phyloP scores from a whole-genome alignment of 2,113 vertebrate species.

The Leptocoma aspasia region DNA sequence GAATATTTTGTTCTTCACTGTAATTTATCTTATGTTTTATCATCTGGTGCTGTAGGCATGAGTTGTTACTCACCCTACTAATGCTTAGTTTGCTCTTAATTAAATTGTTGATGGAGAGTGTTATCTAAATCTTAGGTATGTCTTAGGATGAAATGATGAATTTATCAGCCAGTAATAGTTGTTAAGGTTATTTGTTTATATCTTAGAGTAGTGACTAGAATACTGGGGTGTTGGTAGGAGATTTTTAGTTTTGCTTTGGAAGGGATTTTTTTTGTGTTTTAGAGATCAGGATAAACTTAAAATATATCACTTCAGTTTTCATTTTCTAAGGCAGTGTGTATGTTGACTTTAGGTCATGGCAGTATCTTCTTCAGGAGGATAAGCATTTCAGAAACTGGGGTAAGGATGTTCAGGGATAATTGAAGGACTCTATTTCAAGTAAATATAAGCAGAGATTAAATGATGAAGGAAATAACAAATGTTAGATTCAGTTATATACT shows the following conservation, averaged over 20 bases:
- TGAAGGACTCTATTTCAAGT: neutral
- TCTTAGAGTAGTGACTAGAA: neutral
- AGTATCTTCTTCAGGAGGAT: neutral
- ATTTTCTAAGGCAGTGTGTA: neutral
- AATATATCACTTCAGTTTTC: neutral
- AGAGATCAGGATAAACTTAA: neutral
- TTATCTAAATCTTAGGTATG: neutral
- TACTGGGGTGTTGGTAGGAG: accelerated
- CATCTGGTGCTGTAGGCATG: neutral
- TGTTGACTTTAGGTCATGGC: neutral
- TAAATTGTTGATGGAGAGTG: neutral
- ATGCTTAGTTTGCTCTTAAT: neutral
- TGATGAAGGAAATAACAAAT: neutral
- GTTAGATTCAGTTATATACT: neutral
- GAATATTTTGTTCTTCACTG: neutral
- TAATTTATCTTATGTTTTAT: neutral
- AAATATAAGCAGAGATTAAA: neutral
- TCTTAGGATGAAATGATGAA: neutral
- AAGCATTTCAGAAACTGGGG: neutral
- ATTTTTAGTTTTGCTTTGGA: neutral
- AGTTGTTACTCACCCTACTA: neutral
- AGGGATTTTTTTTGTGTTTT: neutral
- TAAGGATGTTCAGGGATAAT: neutral
- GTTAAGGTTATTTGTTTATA: neutral
- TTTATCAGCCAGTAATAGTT: neutral